These are phyloP conservation scores for Agrypnia vestita DNA, from an alignment of 1,140 invertebrate species.

Conservation along the genomic window DNA sequence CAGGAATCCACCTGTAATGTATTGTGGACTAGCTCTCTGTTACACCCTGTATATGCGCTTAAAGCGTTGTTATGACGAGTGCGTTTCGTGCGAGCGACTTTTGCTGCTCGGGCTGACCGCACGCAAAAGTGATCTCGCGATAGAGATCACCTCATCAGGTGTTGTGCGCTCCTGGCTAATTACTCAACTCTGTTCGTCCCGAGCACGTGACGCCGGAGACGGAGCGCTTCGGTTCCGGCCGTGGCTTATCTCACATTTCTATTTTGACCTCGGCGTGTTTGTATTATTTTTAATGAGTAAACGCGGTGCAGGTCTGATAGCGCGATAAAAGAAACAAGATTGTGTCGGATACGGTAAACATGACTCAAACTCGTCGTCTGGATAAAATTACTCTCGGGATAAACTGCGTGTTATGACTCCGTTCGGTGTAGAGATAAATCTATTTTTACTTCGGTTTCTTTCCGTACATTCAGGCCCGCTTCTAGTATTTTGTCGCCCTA, in stretches of 20 bases:
- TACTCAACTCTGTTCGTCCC: neutral
- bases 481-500: too few relatives aligned
- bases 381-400: constrained; percentile 12
- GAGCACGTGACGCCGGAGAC: constrained; percentile 3
- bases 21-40: too few relatives aligned
- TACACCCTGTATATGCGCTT: neutral
- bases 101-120: neutral
- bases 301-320: constrained; percentile 29
- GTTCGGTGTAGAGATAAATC: too few relatives aligned
- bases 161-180: neutral
- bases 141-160: neutral
- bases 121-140: neutral
- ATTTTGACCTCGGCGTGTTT: constrained; percentile 27
- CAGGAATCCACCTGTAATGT: too few relatives aligned
- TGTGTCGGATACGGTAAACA: neutral
- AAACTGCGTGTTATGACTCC: too few relatives aligned
- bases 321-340: constrained; percentile 10
- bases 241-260: constrained; percentile 33
- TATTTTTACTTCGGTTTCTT: too few relatives aligned
- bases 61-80: neutral
- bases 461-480: too few relatives aligned
- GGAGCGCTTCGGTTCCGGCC: constrained; percentile 29
- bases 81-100: constrained; percentile 27
- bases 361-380: neutral
- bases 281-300: constrained; percentile 16